A percentile compares a stretch with the other conserved stretches of the same genome.
phyloP scores from a whole-genome alignment of 2,113 vertebrate species.

The Pelecanus crispus region DNA sequence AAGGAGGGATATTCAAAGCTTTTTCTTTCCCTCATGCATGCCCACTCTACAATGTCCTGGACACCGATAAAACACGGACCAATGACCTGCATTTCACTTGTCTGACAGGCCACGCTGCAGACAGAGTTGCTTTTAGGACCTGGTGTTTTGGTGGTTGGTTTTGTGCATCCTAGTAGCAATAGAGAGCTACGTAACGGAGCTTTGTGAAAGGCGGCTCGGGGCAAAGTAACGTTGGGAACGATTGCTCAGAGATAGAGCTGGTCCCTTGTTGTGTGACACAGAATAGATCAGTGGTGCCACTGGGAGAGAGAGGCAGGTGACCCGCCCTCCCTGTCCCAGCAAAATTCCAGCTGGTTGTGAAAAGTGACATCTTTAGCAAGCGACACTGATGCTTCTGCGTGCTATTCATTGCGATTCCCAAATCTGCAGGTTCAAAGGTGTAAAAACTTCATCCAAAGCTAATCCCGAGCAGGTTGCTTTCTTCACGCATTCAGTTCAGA shows the following conservation, averaged over 20 bases:
- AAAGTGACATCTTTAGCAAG: neutral
- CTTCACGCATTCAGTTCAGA: neutral
- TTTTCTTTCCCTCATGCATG: neutral
- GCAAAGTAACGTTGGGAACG: neutral
- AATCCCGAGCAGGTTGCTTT: neutral
- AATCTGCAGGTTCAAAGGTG: neutral
- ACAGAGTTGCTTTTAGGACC: neutral
- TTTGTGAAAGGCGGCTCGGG: neutral
- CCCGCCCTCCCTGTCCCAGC: neutral
- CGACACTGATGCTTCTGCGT: accelerated
- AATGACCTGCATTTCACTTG: neutral
- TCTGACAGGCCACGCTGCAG: neutral
- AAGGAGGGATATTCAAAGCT: neutral
- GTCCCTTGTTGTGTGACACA: neutral
- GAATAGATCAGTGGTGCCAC: neutral
- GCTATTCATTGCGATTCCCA: neutral
- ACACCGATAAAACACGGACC: neutral
- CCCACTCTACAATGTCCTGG: neutral
- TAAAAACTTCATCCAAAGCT: neutral
- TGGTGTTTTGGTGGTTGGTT: neutral
- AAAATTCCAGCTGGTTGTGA: neutral
- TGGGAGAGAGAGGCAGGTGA: neutral
- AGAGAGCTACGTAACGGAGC: neutral
- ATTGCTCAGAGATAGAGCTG: neutral
- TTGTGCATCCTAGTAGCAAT: neutral